Conservation (phyloP, 2,888 invertebrate species). For the Polydrusus pterygomalis region DNA sequence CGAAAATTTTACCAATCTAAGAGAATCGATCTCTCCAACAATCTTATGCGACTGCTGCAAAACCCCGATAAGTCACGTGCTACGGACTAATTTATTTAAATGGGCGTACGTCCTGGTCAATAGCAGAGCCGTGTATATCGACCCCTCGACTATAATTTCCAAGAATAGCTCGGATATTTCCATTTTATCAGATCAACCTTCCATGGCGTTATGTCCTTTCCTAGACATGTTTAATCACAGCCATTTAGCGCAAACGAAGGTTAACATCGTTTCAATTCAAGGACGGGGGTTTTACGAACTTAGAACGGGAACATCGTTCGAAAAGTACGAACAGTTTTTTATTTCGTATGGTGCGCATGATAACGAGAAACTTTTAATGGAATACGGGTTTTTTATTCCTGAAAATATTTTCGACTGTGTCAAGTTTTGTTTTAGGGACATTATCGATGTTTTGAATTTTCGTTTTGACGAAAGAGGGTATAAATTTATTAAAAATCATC, state of each 20-base stretch:
- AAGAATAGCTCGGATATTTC: conserved; percentile 63
- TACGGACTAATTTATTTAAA: conserved; percentile 77
- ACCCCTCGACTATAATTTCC: conserved; percentile 72
- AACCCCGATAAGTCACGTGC: conserved; percentile 71
- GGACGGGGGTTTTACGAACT: conserved; percentile 74
- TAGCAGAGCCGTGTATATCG: conserved; percentile 87
- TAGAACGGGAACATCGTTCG: conserved; percentile 73
- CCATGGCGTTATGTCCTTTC: conserved; percentile 88
- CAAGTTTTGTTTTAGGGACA: conserved; percentile 57
- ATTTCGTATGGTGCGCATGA: conserved; percentile 92
- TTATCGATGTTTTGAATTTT: conserved; percentile 56
- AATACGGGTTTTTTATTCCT: conserved; percentile 87
- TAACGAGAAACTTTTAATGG: conserved; percentile 86
- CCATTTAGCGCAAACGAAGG: conserved; percentile 75
- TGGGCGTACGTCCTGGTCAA: conserved; percentile 92
- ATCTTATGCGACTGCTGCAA: conserved; percentile 58
- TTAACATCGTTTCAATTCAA: conserved; percentile 64
- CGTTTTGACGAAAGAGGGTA: conserved; percentile 70
- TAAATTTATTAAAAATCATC: conserved; percentile 78
- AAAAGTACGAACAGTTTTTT: conserved; percentile 84
- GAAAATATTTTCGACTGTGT: conserved; percentile 62
- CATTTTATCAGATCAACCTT: conserved; percentile 75
- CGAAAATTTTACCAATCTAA: conserved; percentile 69
- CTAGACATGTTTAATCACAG: conserved; percentile 94
- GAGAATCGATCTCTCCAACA: conserved; percentile 70